These are phyloP conservation scores for Chrysogorgia sp. DNA, from an alignment of 92 coral and sea anemone genomes.

Conservation along the genomic window DNA sequence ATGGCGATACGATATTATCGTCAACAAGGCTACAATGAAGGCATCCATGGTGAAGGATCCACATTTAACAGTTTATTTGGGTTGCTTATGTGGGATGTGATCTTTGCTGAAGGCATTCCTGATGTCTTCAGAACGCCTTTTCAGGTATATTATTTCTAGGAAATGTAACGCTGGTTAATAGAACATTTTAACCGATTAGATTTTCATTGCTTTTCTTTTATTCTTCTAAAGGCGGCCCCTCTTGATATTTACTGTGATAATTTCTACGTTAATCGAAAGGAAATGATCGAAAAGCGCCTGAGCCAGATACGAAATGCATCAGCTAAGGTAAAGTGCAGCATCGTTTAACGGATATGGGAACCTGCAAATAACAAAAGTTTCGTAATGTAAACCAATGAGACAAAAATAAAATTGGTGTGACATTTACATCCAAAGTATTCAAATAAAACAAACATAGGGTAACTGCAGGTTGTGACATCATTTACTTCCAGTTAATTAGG, in stretches of 20 bases:
- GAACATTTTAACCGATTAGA: neutral
- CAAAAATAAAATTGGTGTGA: no score
- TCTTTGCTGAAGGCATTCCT: constrained; percentile 71
- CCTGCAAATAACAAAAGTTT: no score
- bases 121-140: constrained; percentile 91
- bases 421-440: no score
- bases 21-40: constrained; percentile 86
- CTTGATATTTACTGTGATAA: constrained; percentile 82
- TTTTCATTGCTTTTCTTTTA: neutral
- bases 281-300: constrained; percentile 66
- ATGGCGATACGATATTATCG: constrained; percentile 83
- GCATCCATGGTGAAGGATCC: constrained; percentile 93
- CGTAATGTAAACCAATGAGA: no score
- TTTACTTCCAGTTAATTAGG: no score
- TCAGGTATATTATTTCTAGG: constrained; percentile 66
- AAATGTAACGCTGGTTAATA: neutral
- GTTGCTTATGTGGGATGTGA: constrained; percentile 87
- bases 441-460: no score
- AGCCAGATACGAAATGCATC: constrained; percentile 66
- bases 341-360: neutral
- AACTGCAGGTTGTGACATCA: no score
- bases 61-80: constrained; percentile 76
- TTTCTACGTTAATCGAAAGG: constrained; percentile 73
- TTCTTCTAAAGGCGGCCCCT: constrained; percentile 72
- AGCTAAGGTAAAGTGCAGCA: constrained; percentile 60